phyloP scores from a whole-genome alignment of 2,113 vertebrate genomes.

The Macquaria ambigua region DNA sequence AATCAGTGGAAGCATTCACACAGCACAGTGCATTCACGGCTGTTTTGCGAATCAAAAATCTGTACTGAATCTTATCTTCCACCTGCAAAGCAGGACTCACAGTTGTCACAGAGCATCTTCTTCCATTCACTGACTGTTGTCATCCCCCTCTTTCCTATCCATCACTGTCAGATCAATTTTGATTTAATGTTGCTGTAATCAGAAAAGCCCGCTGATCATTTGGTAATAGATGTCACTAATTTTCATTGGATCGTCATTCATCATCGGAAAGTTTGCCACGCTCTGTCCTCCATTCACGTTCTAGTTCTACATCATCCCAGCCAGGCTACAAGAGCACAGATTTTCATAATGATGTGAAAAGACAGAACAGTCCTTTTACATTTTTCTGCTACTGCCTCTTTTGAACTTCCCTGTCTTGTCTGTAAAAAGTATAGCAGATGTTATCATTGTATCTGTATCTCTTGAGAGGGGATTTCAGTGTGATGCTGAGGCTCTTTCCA shows the following conservation, averaged over 20 bases:
- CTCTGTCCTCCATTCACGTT: constrained; percentile 50
- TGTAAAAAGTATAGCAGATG: not conserved
- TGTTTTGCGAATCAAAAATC: constrained; percentile 5
- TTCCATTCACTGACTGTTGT: constrained; percentile 48
- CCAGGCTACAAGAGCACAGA: constrained; percentile 11
- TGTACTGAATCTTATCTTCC: constrained; percentile 51
- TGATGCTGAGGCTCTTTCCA: not conserved
- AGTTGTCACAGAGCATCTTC: constrained; percentile 43
- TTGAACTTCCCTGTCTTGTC: not conserved
- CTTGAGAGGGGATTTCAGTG: not conserved
- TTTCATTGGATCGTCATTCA: constrained; percentile 54
- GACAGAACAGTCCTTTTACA: constrained; percentile 26
- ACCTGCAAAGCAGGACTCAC: constrained; percentile 47
- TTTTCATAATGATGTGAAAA: constrained; percentile 23
- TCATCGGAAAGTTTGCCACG: constrained; percentile 17
- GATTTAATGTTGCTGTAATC: constrained; percentile 45
- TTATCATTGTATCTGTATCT: not conserved
- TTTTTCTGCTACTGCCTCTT: constrained; percentile 5
- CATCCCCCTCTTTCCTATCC: constrained; percentile 23
- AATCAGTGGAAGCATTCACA: constrained; percentile 28
- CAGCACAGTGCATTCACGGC: constrained; percentile 8
- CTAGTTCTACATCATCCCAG: constrained; percentile 41
- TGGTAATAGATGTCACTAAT: constrained; percentile 59
- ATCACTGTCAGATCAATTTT: constrained; percentile 52
- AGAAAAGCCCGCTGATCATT: constrained; percentile 46